phyloP scores from a whole-genome alignment of 2,113 vertebrate genomes.

The Daboia siamensis region DNA sequence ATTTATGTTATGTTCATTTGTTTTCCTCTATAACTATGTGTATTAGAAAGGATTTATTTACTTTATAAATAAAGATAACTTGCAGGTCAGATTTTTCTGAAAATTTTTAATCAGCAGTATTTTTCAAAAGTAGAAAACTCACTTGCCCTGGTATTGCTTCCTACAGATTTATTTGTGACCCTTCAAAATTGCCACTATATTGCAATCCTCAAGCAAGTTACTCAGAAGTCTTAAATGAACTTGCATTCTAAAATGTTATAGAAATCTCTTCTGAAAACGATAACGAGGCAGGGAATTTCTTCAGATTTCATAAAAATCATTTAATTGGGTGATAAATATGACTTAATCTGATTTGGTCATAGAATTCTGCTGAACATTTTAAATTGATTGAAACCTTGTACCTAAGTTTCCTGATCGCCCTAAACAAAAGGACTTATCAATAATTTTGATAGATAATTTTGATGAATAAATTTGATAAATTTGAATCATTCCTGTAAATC shows the following conservation, averaged over 20 bases:
- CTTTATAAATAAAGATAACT: neutral
- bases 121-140: neutral
- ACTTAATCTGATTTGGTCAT: neutral
- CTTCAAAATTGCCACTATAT: neutral
- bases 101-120: neutral
- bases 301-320: neutral
- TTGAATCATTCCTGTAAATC: constrained; percentile 10
- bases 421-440: neutral
- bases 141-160: neutral
- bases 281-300: neutral
- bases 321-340: neutral
- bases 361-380: neutral
- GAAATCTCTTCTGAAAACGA: neutral
- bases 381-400: neutral
- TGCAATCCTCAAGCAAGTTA: neutral
- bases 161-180: neutral
- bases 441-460: neutral
- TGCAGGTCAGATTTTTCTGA: neutral
- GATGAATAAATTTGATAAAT: neutral
- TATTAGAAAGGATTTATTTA: neutral
- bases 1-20: neutral
- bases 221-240: neutral
- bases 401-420: neutral
- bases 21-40: neutral
- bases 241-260: neutral